These are phyloP conservation scores for Drosophila falleni DNA, from an alignment of 2,888 invertebrate genomes.

Conservation along the genomic window DNA sequence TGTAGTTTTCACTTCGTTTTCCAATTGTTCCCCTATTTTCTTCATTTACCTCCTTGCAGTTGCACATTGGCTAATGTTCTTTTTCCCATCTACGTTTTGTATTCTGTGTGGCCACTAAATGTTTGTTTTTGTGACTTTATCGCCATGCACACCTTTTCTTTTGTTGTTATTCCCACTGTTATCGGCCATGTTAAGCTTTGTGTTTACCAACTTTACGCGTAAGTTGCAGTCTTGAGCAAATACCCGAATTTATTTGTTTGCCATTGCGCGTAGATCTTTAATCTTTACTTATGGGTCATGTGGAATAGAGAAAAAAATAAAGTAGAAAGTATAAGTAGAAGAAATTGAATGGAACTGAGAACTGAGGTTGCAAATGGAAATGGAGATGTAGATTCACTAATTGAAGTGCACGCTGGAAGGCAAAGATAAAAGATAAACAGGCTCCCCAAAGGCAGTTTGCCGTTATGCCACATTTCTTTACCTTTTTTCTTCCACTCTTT, in stretches of 20 bases:
- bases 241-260: conserved; percentile 51
- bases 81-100: conserved; percentile 6
- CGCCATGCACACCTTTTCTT: conserved; percentile 45
- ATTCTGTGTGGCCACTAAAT: conserved; percentile 18
- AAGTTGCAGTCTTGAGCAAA: conserved; percentile 57
- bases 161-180: conserved; percentile 20
- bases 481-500: background rate
- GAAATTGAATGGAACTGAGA: background rate
- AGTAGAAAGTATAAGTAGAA: background rate
- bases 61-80: conserved; percentile 7
- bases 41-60: conserved; percentile 9
- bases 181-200: conserved; percentile 36
- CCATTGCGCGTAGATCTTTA: conserved; percentile 17
- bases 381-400: conserved; percentile 26
- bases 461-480: conserved; percentile 10
- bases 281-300: conserved; percentile 32
- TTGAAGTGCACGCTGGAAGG: conserved; percentile 36
- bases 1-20: conserved; percentile 1
- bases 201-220: conserved; percentile 55
- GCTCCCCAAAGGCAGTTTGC: conserved; percentile 21
- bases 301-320: background rate
- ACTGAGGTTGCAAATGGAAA: background rate
- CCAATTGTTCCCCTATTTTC: background rate
- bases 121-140: conserved; percentile 30
- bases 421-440: conserved; percentile 38